Percentiles rank a stretch among this genome's conserved stretches.
Conservation (phyloP, 2,797 vertebrate species). For the Crypturellus tataupa region DNA sequence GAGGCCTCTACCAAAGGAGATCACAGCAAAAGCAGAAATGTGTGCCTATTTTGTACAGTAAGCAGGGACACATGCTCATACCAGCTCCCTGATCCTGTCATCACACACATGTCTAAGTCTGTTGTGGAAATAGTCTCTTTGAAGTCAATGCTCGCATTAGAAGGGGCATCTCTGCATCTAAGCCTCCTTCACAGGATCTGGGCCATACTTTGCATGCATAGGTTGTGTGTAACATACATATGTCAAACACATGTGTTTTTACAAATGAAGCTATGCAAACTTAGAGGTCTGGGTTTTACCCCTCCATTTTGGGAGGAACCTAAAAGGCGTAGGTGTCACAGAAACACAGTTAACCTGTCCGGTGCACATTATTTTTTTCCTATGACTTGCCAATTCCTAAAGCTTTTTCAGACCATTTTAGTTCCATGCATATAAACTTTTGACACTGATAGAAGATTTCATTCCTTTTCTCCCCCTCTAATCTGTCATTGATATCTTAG, state of each 20-base stretch:
- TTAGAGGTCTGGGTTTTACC: background rate
- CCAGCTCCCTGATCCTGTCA: background rate
- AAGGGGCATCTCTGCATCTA: background rate
- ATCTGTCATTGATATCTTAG: background rate
- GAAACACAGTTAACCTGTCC: background rate
- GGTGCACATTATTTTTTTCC: background rate
- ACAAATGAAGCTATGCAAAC: background rate
- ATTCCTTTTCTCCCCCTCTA: background rate
- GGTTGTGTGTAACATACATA: background rate
- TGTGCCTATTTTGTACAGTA: slow-evolving; percentile 2
- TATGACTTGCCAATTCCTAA: background rate
- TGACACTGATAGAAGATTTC: background rate
- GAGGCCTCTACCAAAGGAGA: background rate
- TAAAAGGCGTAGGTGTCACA: background rate
- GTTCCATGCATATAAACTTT: background rate
- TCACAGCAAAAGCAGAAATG: slow-evolving; percentile 1
- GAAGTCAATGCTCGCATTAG: background rate
- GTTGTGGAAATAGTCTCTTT: background rate
- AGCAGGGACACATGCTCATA: background rate
- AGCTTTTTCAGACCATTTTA: background rate
- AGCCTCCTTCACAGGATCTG: background rate
- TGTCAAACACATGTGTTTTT: background rate
- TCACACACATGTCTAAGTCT: background rate
- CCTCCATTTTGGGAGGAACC: background rate
- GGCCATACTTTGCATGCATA: fast-evolving